Evolutionary conservation across 2,113 vertebrate genomes (phyloP).

Genomic region (Alligator sinensis): DNA sequence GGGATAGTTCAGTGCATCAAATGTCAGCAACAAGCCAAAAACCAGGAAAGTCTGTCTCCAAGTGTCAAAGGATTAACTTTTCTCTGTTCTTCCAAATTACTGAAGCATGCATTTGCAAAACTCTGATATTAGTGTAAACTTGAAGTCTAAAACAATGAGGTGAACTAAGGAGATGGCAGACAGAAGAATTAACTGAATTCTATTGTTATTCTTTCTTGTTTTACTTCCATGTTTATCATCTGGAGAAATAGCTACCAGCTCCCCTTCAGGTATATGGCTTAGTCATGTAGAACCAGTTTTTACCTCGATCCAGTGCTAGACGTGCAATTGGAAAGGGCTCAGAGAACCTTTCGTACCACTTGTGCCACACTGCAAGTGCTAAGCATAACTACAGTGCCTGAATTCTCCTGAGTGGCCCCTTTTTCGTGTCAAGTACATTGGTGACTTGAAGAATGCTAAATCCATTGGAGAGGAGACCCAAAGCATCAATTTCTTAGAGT

Average conservation of each 20-base stretch:
- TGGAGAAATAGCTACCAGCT: background rate
- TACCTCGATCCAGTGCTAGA: background rate
- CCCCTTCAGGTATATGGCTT: background rate
- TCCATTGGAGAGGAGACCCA: background rate
- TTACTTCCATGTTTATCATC: background rate
- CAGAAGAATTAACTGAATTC: background rate
- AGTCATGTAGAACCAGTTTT: background rate
- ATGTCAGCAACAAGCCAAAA: background rate
- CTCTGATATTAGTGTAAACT: background rate
- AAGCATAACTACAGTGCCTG: background rate
- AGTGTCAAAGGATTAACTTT: background rate
- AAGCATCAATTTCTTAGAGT: too few relatives aligned
- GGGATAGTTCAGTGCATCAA: background rate
- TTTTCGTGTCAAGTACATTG: background rate
- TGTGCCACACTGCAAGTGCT: background rate
- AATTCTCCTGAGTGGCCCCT: background rate
- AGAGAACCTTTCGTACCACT: background rate
- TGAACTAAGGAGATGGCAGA: background rate
- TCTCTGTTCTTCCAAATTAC: background rate
- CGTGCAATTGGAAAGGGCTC: background rate
- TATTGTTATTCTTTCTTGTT: background rate
- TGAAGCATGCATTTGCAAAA: background rate
- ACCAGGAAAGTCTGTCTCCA: constrained; percentile 12
- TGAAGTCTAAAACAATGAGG: background rate
- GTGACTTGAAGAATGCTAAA: background rate